A percentile compares a stretch with the other conserved stretches of the same genome.
phyloP scores from a whole-genome alignment of 1,140 invertebrate species.

The Lanistes nyassanus region DNA sequence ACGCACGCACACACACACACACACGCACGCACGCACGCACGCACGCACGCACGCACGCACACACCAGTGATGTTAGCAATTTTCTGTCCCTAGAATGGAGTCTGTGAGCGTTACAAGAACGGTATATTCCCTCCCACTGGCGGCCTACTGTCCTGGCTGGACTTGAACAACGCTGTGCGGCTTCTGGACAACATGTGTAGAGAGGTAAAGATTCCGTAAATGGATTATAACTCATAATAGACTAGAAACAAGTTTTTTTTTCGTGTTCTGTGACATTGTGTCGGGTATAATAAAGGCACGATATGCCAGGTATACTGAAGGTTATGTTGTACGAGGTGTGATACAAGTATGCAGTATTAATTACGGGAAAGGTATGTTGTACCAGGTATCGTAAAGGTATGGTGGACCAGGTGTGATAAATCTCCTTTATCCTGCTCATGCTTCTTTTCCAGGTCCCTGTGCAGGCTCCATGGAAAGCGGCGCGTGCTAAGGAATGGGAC shows the following conservation, averaged over 20 bases:
- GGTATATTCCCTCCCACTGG: slow-evolving; percentile 39
- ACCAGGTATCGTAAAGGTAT: background rate
- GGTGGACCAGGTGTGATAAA: background rate
- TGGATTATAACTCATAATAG: too few relatives aligned
- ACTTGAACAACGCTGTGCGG: slow-evolving; percentile 49
- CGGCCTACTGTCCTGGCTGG: slow-evolving; percentile 39
- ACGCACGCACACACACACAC: slow-evolving; percentile 3
- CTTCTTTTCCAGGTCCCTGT: slow-evolving; percentile 55
- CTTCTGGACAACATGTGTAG: slow-evolving; percentile 44
- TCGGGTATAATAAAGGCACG: too few relatives aligned
- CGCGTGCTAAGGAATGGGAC: slow-evolving; percentile 66
- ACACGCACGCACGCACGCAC: slow-evolving; percentile 10
- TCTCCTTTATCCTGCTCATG: background rate
- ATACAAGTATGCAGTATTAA: too few relatives aligned
- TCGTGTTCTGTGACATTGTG: too few relatives aligned
- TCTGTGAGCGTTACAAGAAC: slow-evolving; percentile 25
- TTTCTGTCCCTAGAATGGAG: slow-evolving; percentile 30
- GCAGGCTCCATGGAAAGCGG: slow-evolving; percentile 64
- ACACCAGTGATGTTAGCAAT: background rate
- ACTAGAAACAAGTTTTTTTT: too few relatives aligned
- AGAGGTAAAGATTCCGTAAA: too few relatives aligned
- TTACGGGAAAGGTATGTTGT: too few relatives aligned
- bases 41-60: background rate
- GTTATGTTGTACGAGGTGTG: too few relatives aligned
- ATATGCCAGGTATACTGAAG: too few relatives aligned